Evolutionary conservation across 2,113 vertebrate species (phyloP).

Genomic region (Tychaedon coryphoeus): DNA sequence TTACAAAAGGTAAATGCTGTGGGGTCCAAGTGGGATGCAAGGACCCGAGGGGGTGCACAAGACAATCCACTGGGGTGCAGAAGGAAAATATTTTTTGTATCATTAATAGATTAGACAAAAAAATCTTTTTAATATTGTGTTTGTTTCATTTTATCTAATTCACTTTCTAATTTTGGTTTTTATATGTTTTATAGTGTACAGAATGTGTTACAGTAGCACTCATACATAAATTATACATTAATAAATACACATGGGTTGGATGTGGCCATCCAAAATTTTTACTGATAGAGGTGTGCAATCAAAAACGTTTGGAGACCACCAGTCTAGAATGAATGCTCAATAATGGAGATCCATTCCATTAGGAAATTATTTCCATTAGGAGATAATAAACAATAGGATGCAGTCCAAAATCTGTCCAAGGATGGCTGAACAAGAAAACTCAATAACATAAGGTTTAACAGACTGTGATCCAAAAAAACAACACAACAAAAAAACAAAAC

Average conservation of each 20-base stretch:
- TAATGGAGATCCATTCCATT: neutral
- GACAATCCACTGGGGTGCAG: neutral
- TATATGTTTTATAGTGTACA: neutral
- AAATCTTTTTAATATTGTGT: neutral
- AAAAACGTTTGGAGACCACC: neutral
- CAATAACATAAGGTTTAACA: neutral
- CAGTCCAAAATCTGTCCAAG: neutral
- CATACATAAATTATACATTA: neutral
- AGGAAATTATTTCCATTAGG: too few species aligned
- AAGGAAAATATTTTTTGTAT: neutral
- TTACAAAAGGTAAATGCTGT: neutral
- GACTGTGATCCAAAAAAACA: neutral
- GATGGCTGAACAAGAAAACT: neutral
- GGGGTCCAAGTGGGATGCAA: neutral
- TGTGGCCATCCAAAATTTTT: neutral
- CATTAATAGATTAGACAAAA: neutral
- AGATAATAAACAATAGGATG: neutral
- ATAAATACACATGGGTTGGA: neutral
- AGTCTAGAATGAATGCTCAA: neutral
- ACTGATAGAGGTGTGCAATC: neutral
- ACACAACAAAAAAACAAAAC: neutral
- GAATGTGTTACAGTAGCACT: neutral
- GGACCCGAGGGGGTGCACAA: rapidly evolving
- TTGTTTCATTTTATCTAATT: neutral
- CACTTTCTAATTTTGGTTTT: neutral